phyloP scores from a whole-genome alignment of 2,113 vertebrate species.

The Laterallus jamaicensis region DNA sequence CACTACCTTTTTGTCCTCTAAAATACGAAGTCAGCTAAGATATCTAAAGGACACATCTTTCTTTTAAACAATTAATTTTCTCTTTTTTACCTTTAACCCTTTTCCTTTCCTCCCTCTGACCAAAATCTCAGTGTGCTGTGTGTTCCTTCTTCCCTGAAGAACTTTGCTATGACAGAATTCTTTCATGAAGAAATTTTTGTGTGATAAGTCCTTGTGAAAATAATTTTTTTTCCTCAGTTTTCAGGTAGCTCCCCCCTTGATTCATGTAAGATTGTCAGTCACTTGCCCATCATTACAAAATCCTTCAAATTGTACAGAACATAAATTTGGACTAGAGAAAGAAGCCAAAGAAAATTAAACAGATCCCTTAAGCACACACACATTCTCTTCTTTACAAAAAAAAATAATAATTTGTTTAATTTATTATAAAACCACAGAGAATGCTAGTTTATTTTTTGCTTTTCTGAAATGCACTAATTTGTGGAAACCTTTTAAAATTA shows the following conservation, averaged over 20 bases:
- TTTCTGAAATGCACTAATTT: background rate
- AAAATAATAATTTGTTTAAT: background rate
- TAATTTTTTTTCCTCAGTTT: background rate
- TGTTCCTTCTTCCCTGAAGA: background rate
- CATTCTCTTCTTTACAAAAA: background rate
- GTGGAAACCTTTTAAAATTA: background rate
- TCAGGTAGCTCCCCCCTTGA: background rate
- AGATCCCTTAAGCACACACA: background rate
- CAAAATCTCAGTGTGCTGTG: background rate
- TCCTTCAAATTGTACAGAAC: background rate
- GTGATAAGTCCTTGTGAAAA: background rate
- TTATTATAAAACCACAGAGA: background rate
- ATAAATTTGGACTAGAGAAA: background rate
- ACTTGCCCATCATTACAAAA: background rate
- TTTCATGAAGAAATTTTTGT: background rate
- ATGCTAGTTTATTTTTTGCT: background rate
- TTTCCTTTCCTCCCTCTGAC: background rate
- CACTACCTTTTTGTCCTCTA: background rate
- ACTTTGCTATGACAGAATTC: background rate
- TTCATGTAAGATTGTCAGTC: background rate
- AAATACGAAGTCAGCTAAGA: background rate
- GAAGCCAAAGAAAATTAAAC: background rate
- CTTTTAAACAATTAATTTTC: background rate
- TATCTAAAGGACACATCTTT: background rate
- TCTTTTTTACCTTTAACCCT: background rate